A percentile compares a stretch with the other conserved stretches of the same genome.
phyloP scores from a whole-genome alignment of 2,113 vertebrate species.

The Elaphurus davidianus region DNA sequence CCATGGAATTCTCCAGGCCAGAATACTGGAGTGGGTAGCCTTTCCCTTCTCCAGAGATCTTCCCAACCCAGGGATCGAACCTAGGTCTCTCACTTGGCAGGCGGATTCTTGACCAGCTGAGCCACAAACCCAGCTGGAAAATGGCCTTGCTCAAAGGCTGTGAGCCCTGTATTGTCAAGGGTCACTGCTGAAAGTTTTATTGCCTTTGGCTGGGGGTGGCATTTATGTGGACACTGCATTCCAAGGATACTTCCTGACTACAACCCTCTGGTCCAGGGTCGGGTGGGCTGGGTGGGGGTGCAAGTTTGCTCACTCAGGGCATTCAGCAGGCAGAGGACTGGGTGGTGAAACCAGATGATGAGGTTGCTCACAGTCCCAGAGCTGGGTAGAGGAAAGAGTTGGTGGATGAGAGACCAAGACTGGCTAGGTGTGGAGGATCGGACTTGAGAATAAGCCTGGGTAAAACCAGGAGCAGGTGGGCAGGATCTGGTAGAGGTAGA shows the following conservation, averaged over 20 bases:
- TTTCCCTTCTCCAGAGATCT: not conserved
- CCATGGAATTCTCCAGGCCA: not conserved
- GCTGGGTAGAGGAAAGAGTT: not conserved
- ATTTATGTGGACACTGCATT: not conserved
- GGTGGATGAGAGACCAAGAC: not conserved
- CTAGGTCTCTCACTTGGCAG: not conserved
- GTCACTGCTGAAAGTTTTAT: not conserved
- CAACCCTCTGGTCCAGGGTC: not conserved
- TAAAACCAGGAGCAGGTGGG: not conserved
- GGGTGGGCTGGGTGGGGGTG: not conserved
- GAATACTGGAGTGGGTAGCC: not conserved
- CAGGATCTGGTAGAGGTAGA: not conserved
- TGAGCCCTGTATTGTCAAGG: not conserved
- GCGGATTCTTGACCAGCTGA: not conserved
- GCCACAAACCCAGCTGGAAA: not conserved
- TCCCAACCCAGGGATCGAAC: not conserved
- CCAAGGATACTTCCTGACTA: not conserved
- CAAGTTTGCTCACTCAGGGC: not conserved
- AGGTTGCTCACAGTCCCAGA: not conserved
- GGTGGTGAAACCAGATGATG: not conserved
- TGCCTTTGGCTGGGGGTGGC: not conserved
- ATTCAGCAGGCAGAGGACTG: too few species aligned
- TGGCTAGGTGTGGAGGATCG: fast-evolving
- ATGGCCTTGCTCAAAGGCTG: not conserved
- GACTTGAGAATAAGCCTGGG: too few species aligned